Conservation (phyloP, 1,140 invertebrate genomes). For the Drosophila punjabiensis region DNA sequence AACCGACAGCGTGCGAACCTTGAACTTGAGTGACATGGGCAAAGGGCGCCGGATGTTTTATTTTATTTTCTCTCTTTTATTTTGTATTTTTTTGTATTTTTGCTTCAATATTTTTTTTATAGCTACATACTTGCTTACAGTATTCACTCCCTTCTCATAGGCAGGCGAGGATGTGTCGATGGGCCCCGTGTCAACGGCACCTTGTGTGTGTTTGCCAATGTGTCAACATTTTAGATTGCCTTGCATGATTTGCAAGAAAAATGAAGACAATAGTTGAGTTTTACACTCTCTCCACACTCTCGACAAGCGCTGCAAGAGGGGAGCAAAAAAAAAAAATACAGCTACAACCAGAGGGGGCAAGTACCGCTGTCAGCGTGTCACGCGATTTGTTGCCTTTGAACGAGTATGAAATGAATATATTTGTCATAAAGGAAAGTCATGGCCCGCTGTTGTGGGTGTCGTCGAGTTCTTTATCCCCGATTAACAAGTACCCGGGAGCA, state of each 20-base stretch:
- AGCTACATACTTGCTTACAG: slow-evolving; percentile 4
- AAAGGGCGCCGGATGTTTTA: slow-evolving; percentile 31
- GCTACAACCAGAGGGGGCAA: slow-evolving; percentile 34
- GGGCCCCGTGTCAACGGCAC: slow-evolving; percentile 36
- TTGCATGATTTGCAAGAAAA: slow-evolving; percentile 83
- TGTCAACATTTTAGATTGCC: slow-evolving; percentile 80
- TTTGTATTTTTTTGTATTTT: neutral
- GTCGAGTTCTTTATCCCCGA: slow-evolving; percentile 50
- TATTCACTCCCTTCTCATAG: slow-evolving; percentile 3
- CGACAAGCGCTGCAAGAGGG: slow-evolving; percentile 22
- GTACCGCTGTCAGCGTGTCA: slow-evolving; percentile 69
- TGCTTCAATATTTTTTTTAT: neutral
- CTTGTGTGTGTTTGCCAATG: slow-evolving; percentile 64
- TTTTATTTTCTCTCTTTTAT: slow-evolving; percentile 18
- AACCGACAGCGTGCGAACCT: slow-evolving; percentile 65
- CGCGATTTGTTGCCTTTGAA: slow-evolving; percentile 76
- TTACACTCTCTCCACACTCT: slow-evolving; percentile 64
- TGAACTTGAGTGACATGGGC: slow-evolving; percentile 77
- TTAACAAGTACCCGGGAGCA: slow-evolving; percentile 49
- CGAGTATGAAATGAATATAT: slow-evolving; percentile 80
- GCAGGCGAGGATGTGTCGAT: slow-evolving; percentile 41
- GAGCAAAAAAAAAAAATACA: neutral
- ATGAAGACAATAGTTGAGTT: slow-evolving; percentile 81
- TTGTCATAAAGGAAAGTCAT: slow-evolving; percentile 76
- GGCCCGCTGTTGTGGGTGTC: slow-evolving; percentile 55